These are phyloP conservation scores for Caradrina kadenii DNA, from an alignment of 2,888 invertebrate species.

Conservation along the genomic window DNA sequence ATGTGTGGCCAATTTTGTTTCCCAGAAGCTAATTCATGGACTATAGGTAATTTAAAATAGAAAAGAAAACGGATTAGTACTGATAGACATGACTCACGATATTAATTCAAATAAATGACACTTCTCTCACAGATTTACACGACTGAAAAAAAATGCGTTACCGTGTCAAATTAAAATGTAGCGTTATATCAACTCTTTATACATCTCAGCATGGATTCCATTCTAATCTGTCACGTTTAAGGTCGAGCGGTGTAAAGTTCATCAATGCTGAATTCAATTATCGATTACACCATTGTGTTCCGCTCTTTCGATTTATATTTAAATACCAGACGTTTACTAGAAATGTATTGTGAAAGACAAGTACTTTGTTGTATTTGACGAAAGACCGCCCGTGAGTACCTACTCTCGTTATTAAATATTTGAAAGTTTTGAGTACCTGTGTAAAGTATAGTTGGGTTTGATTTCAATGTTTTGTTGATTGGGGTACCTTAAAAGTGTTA, in stretches of 20 bases:
- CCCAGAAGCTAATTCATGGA: background rate
- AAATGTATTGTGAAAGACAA: conserved; percentile 88
- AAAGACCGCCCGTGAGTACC: conserved; percentile 82
- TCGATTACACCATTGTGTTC: conserved; percentile 90
- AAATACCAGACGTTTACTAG: conserved; percentile 89
- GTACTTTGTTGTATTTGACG: conserved; percentile 82
- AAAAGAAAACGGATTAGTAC: background rate
- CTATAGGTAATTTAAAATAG: background rate
- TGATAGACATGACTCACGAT: background rate
- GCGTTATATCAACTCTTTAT: conserved; percentile 76
- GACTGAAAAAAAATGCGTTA: conserved; percentile 1
- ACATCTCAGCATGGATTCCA: conserved; percentile 79
- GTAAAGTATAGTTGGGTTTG: conserved; percentile 17
- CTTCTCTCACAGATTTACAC: conserved; percentile 7
- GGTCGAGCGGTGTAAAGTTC: conserved; percentile 90
- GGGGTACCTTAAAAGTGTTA: conserved; percentile 11
- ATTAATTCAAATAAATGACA: background rate
- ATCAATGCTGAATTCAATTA: conserved; percentile 91
- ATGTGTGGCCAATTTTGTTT: background rate
- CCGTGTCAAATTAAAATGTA: conserved; percentile 8
- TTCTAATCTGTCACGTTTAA: conserved; percentile 90
- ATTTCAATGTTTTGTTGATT: conserved; percentile 46
- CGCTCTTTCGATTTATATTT: conserved; percentile 90
- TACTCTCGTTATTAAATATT: conserved; percentile 67
- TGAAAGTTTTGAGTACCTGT: conserved; percentile 48